These are phyloP conservation scores for Goniozus legneri DNA, from an alignment of 1,140 invertebrate species.

Conservation along the genomic window DNA sequence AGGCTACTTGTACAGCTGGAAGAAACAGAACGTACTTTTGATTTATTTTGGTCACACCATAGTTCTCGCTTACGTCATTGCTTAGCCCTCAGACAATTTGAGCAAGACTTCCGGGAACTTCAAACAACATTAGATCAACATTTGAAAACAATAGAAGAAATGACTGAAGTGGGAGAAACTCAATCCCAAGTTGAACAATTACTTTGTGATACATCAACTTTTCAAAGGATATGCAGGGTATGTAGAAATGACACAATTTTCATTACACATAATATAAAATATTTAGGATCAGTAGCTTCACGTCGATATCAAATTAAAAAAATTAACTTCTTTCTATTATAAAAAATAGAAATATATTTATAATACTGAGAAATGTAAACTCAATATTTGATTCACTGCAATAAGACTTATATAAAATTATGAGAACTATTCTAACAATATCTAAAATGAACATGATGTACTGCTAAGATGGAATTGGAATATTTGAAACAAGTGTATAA, in stretches of 20 bases:
- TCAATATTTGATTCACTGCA: too few relatives aligned
- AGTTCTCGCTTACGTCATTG: conserved; percentile 84
- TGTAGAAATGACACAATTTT: conserved; percentile 34
- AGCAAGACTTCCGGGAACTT: conserved; percentile 81
- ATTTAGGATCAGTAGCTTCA: too few relatives aligned
- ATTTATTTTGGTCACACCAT: conserved; percentile 90
- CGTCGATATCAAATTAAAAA: too few relatives aligned
- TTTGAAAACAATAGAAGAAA: conserved; percentile 71
- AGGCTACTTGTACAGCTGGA: conserved; percentile 90
- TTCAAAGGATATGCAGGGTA: conserved; percentile 73
- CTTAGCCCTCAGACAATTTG: conserved; percentile 84
- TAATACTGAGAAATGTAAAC: too few relatives aligned
- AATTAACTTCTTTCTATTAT: too few relatives aligned
- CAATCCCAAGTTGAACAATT: conserved; percentile 72
- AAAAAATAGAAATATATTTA: too few relatives aligned
- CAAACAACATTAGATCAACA: conserved; percentile 68
- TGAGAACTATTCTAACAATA: too few relatives aligned
- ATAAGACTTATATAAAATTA: too few relatives aligned
- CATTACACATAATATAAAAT: too few relatives aligned
- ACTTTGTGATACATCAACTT: conserved; percentile 71
- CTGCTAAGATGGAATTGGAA: too few relatives aligned
- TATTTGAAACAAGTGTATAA: conserved; percentile 3
- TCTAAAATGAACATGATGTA: too few relatives aligned
- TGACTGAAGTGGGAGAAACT: conserved; percentile 85
- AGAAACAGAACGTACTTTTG: conserved; percentile 91